These are phyloP conservation scores for Pterostichus madidus DNA, from an alignment of 2,888 invertebrate genomes.

Conservation along the genomic window DNA sequence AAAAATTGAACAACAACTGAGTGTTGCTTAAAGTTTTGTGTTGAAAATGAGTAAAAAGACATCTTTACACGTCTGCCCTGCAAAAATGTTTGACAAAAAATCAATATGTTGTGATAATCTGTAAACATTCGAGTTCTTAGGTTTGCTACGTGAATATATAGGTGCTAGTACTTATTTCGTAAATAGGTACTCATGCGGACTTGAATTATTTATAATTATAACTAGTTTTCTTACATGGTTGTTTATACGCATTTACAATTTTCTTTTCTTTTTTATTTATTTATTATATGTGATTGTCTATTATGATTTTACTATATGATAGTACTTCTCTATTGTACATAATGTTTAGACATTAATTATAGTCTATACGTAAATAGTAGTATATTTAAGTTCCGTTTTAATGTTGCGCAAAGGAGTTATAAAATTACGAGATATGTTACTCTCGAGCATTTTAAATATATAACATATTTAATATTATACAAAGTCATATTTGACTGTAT, in stretches of 20 bases:
- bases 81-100: conserved; percentile 44
- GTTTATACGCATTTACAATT: conserved; percentile 52
- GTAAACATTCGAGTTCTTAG: conserved; percentile 44
- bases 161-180: conserved; percentile 58
- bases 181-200: conserved; percentile 48
- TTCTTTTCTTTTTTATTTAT: conserved; percentile 50
- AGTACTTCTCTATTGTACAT: conserved; percentile 42
- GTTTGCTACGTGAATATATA: conserved; percentile 43
- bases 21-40: not conserved
- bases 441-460: conserved; percentile 50
- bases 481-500: conserved; percentile 8
- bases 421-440: conserved; percentile 27
- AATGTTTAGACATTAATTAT: too few relatives aligned
- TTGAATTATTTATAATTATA: conserved; percentile 14
- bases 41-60: not conserved
- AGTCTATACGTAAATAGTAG: not conserved
- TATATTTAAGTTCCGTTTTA: conserved; percentile 58
- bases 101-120: conserved; percentile 50
- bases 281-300: conserved; percentile 58
- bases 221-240: conserved; percentile 49
- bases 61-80: not conserved
- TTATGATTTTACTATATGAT: conserved; percentile 45
- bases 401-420: conserved; percentile 52
- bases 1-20: too few relatives aligned
- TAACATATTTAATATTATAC: not conserved